phyloP scores from a whole-genome alignment of 2,797 vertebrate genomes.

The Cephalopachus bancanus region DNA sequence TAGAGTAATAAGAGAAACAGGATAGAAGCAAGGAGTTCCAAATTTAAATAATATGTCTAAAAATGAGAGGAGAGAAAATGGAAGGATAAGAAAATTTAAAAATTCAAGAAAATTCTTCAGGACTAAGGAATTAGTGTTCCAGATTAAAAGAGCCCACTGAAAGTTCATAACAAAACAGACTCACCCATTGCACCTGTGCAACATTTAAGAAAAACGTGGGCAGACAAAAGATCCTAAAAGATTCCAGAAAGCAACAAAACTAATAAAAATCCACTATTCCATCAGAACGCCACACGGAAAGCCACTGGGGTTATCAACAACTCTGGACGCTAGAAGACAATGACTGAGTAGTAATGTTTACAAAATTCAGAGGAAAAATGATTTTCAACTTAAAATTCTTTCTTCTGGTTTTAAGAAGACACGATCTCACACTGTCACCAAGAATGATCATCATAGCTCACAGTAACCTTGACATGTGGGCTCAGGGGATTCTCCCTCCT shows the following conservation, averaged over 20 bases:
- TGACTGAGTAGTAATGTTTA: not conserved
- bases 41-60: slow-evolving; percentile 21
- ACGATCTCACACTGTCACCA: no score
- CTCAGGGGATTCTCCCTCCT: no score
- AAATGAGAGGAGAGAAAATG: not conserved
- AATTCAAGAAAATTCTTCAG: not conserved
- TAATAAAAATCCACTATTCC: not conserved
- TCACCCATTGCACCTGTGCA: not conserved
- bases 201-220: not conserved
- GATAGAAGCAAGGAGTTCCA: not conserved
- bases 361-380: not conserved
- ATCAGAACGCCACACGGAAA: not conserved
- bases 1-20: not conserved
- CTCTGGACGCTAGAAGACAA: not conserved
- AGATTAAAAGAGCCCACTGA: not conserved
- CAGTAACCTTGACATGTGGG: no score
- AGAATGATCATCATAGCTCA: no score
- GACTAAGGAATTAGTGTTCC: not conserved
- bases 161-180: slow-evolving; percentile 4
- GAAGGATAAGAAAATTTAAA: not conserved
- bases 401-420: no score
- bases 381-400: not conserved
- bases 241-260: slow-evolving; percentile 13
- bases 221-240: not conserved
- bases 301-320: not conserved